Conservation (phyloP, 1,140 invertebrate species). For the Dendroctonus ponderosae region DNA sequence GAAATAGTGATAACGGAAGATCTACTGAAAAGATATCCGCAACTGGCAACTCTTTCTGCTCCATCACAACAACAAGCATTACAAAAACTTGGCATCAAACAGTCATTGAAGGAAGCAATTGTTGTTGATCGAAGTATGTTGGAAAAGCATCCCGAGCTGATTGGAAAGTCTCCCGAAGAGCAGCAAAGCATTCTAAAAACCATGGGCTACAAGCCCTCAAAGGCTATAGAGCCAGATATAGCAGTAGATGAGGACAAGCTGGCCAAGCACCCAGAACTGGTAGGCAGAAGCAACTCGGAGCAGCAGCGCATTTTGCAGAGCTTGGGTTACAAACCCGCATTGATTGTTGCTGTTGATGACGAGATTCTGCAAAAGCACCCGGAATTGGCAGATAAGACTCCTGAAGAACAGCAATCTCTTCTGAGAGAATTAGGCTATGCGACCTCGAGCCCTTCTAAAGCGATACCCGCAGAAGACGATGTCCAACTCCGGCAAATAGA, state of each 20-base stretch:
- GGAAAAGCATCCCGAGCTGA: slow-evolving; percentile 13
- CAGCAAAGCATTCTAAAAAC: neutral
- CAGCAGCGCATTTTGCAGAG: neutral
- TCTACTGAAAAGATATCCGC: too few species aligned
- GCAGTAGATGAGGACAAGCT: slow-evolving; percentile 6
- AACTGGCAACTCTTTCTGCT: too few species aligned
- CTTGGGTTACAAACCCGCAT: neutral
- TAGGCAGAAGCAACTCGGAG: slow-evolving; percentile 4
- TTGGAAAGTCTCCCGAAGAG: neutral
- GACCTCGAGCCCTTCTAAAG: neutral
- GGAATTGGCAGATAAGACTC: slow-evolving; percentile 14
- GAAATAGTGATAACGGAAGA: too few species aligned
- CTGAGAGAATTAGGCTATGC: slow-evolving; percentile 10
- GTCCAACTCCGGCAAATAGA: too few species aligned
- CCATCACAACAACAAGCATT: too few species aligned
- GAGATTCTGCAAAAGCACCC: slow-evolving; percentile 10
- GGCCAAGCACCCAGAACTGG: slow-evolving; percentile 8
- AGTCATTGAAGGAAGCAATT: neutral
- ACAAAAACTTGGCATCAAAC: too few species aligned
- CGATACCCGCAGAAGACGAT: neutral
- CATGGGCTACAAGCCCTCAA: neutral
- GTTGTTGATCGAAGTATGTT: neutral
- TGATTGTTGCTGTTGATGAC: neutral
- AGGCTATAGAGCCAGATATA: neutral
- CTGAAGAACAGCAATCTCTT: slow-evolving; percentile 3